Evolutionary conservation across 2,797 vertebrate genomes (phyloP).

Genomic region (Basileuterus tristriatus): DNA sequence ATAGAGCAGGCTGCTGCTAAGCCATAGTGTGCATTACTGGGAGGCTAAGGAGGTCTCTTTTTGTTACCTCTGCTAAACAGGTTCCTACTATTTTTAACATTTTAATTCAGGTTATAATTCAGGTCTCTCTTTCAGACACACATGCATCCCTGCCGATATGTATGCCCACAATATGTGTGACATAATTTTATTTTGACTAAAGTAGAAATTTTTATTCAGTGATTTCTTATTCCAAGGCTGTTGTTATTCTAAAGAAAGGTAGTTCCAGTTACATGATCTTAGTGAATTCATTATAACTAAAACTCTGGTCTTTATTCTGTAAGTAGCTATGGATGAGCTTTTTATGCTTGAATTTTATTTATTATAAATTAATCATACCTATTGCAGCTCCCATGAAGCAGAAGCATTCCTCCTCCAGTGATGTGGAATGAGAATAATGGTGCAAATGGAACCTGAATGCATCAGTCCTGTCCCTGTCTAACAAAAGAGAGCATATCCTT

Average conservation of each 20-base stretch:
- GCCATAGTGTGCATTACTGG: background rate
- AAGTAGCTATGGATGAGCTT: background rate
- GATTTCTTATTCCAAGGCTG: background rate
- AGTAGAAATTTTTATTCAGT: background rate
- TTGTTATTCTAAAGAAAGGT: background rate
- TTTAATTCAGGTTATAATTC: conserved; percentile 48
- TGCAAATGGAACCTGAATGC: background rate
- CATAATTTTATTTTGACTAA: background rate
- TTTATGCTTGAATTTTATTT: conserved; percentile 12
- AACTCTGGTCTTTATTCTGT: background rate
- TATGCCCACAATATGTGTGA: background rate
- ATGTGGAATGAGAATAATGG: background rate
- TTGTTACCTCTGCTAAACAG: conserved; percentile 10
- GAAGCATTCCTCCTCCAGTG: background rate
- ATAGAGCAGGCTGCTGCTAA: conserved; percentile 8
- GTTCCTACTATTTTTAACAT: conserved; percentile 23
- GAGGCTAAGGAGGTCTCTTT: background rate
- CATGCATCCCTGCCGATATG: background rate
- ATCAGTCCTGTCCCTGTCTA: background rate
- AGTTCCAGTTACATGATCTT: background rate
- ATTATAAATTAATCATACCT: background rate
- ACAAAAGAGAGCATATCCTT: background rate
- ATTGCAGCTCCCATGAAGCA: background rate
- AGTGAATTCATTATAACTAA: background rate
- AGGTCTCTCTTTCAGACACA: conserved; percentile 9